A percentile compares a stretch with the other conserved stretches of the same genome.
Conservation (phyloP, 2,113 vertebrate genomes). For the Saccopteryx bilineata region DNA sequence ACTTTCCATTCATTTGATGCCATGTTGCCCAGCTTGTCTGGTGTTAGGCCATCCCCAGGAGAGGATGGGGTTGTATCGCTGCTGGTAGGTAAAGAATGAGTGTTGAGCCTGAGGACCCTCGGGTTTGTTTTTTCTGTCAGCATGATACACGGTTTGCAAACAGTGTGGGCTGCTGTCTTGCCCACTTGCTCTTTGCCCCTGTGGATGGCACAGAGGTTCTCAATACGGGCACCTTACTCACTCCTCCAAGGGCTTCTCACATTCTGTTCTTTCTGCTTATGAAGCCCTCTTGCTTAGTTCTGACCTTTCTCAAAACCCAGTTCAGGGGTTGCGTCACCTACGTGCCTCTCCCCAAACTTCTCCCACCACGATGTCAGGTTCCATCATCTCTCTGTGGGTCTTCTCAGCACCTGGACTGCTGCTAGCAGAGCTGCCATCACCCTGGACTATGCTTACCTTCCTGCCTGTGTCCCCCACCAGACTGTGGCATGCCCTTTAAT, state of each 20-base stretch:
- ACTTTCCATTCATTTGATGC: not conserved
- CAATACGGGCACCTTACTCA: accelerated
- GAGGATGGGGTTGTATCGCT: not conserved
- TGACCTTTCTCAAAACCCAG: not conserved
- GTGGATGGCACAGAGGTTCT: not conserved
- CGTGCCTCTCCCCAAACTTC: not conserved
- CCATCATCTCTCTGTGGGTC: accelerated
- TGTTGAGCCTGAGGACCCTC: not conserved
- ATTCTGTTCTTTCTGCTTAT: accelerated
- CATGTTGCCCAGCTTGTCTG: accelerated
- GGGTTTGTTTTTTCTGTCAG: not conserved
- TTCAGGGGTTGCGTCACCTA: not conserved
- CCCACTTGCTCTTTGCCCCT: accelerated
- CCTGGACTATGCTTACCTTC: accelerated
- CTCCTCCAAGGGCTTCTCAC: accelerated
- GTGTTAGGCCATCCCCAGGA: not conserved
- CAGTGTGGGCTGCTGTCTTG: accelerated
- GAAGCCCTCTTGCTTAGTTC: not conserved
- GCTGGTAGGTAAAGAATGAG: not conserved
- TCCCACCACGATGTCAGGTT: accelerated
- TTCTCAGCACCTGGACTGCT: too few relatives aligned
- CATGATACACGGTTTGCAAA: not conserved
- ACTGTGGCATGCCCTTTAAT: not conserved
- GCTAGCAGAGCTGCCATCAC: not conserved
- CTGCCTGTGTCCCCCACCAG: not conserved